phyloP scores from a whole-genome alignment of 2,797 vertebrate species.

The Tenualosa thibaudeaui region DNA sequence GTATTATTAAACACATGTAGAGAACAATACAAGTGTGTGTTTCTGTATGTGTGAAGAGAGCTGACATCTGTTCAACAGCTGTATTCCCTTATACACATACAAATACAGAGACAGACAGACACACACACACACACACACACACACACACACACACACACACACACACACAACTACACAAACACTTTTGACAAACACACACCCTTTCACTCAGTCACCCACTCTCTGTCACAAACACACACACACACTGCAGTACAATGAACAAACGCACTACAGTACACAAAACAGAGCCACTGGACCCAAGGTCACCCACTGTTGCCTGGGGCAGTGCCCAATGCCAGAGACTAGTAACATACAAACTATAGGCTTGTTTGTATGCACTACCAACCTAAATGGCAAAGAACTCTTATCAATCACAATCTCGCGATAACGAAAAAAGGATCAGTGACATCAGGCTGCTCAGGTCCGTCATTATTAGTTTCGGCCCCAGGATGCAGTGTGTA shows the following conservation, averaged over 20 bases:
- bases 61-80: not conserved
- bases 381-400: not conserved
- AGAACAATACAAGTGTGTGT: constrained; percentile 59
- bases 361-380: not conserved
- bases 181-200: not conserved
- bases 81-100: constrained; percentile 7
- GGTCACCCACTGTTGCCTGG: not conserved
- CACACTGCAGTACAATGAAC: constrained; percentile 47
- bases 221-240: constrained; percentile 19
- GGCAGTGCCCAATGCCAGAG: not conserved
- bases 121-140: constrained; percentile 13
- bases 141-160: constrained; percentile 15
- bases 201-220: not conserved
- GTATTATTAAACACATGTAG: constrained; percentile 26
- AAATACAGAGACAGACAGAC: not conserved
- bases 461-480: not conserved
- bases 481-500: not conserved
- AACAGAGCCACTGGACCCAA: constrained; percentile 22
- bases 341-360: not conserved
- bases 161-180: not conserved
- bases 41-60: constrained; percentile 51
- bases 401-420: not conserved
- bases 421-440: not conserved
- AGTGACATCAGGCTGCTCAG: not conserved
- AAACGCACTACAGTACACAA: constrained; percentile 48